Evolutionary conservation across 2,113 vertebrate species (phyloP), one percentile per base, ranked within the genome.

Genomic region (Rhinolophus ferrumequinum): DNA sequence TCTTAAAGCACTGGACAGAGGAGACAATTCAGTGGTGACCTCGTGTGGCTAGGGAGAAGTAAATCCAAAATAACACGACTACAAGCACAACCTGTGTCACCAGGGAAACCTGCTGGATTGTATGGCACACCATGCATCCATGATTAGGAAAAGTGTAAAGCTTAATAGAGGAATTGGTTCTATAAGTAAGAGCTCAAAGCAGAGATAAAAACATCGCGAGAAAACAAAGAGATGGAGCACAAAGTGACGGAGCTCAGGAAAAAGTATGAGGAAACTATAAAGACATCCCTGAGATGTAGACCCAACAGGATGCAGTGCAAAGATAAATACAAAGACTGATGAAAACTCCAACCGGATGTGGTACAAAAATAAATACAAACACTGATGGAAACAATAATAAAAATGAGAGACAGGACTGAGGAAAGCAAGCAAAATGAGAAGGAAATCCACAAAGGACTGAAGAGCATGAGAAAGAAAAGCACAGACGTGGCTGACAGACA

Each of bases 401-500:
- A 47, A 12, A 0, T 3, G 92, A 22, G 15, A 24, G 54, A 13
- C 1, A 3, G 18, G 18, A 2, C 0, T 13, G 75, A 62, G 33
- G 24, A 10, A 50, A 18, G 8, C n/a, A 12, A 19, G 54, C 1
- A 58, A 11, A 8, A 15, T 1, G 21, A 16, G 3, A 47, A 0
- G 2, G 64, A 35, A 5, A 12, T 8, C 44, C 41, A 2, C 10
- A 1, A 0, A 30, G 4, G 26, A 0, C 33, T 1, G 0, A 24
- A 38, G 16, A 35, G 77, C 24, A 3, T 1, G 24, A 13, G 15
- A 0, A n/a, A 12, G 41, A 56, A 22, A 14, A 10, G 4, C 33
- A 5, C 5, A 30, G 38, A n/a, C 0, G 0, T 3, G 30, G 82
- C 19, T 33, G 30, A 47, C 13, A 0, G 21, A 9, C 35, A 30